These are phyloP conservation scores for Alsophila aescularia DNA, from an alignment of 2,888 invertebrate species.

Conservation along the genomic window DNA sequence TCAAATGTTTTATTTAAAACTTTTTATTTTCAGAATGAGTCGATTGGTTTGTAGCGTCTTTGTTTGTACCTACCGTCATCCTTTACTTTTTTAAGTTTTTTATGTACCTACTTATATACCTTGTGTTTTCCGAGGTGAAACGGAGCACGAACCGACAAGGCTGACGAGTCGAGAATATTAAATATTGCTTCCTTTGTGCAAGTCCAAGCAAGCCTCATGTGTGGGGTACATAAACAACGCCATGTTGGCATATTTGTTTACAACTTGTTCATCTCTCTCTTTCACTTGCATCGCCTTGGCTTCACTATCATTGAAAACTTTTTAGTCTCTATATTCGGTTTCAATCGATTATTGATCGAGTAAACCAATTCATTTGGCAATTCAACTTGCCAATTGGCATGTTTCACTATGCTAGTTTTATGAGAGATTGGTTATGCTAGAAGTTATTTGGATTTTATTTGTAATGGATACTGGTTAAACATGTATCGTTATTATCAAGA, in stretches of 20 bases:
- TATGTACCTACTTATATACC: too few relatives aligned
- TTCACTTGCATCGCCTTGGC: conserved; percentile 3
- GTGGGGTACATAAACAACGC: conserved; percentile 13
- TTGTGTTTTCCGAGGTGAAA: conserved; percentile 44
- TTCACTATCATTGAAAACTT: not conserved
- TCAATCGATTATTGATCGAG: conserved; percentile 1
- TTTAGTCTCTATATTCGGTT: not conserved
- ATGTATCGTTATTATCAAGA: not conserved
- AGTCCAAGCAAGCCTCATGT: conserved; percentile 16
- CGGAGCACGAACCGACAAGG: conserved; percentile 58
- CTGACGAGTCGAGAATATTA: conserved; percentile 52
- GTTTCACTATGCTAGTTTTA: conserved; percentile 1
- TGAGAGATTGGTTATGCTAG: not conserved
- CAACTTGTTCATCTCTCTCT: conserved; percentile 22
- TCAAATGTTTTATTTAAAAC: not conserved
- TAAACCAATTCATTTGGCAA: conserved; percentile 7
- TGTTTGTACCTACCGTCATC: not conserved
- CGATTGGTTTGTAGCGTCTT: not conserved
- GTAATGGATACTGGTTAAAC: not conserved
- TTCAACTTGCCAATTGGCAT: conserved; percentile 18
- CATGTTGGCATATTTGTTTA: conserved; percentile 39
- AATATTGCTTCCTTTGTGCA: conserved; percentile 54
- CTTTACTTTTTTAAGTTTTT: not conserved
- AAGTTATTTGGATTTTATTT: not conserved
- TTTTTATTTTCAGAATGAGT: not conserved